phyloP scores from a whole-genome alignment of 2,797 vertebrate genomes.

The Thripadectes ignobilis region DNA sequence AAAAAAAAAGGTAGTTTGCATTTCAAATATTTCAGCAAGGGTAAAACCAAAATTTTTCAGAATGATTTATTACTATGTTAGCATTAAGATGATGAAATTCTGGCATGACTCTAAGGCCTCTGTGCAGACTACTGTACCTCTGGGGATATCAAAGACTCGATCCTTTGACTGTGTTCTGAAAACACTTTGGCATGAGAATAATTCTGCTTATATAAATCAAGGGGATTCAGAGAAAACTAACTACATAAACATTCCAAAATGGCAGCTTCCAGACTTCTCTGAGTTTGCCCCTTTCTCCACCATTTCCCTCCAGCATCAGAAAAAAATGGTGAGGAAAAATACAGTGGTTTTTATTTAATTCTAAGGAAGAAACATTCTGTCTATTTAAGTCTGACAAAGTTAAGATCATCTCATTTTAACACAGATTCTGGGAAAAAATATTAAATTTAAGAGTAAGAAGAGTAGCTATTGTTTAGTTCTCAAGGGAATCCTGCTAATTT shows the following conservation, averaged over 20 bases:
- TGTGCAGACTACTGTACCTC: neutral
- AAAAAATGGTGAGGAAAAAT: neutral
- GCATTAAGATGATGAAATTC: neutral
- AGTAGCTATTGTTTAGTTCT: slow-evolving; percentile 5
- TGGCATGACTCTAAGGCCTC: neutral
- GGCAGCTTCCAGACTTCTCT: neutral
- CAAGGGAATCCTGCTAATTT: slow-evolving; percentile 37
- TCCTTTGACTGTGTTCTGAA: neutral
- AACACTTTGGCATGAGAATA: neutral
- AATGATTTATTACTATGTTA: neutral
- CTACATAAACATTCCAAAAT: neutral
- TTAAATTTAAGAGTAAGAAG: neutral
- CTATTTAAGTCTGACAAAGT: neutral
- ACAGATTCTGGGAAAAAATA: neutral
- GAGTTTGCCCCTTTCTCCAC: neutral
- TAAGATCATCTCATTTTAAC: neutral
- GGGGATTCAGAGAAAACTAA: neutral
- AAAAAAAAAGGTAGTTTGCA: neutral
- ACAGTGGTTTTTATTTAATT: neutral
- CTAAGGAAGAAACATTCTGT: neutral
- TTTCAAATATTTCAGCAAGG: neutral
- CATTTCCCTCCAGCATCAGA: neutral
- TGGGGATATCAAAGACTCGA: neutral
- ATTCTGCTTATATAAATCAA: neutral
- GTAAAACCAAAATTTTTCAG: neutral